Conservation (phyloP, 2,113 vertebrate genomes). For the Neomonachus schauinslandi region DNA sequence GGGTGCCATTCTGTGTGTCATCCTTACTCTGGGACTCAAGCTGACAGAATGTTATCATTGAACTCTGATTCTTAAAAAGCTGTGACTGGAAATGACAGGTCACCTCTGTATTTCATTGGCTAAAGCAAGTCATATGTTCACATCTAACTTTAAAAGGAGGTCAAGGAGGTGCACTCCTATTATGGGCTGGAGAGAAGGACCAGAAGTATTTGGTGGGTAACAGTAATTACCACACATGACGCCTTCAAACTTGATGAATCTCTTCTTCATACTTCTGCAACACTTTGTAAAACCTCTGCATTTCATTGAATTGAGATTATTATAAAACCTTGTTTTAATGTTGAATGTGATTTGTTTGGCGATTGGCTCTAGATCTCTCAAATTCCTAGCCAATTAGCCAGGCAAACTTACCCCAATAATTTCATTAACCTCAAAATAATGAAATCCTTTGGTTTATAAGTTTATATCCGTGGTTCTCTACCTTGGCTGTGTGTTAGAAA, state of each 20-base stretch:
- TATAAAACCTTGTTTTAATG: not conserved
- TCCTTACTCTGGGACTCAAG: not conserved
- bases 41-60: not conserved
- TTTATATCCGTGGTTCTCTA: not conserved
- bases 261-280: not conserved
- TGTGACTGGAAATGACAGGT: not conserved
- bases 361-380: not conserved
- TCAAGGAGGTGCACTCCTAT: not conserved
- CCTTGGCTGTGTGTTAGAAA: not conserved
- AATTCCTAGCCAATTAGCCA: not conserved
- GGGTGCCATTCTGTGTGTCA: not conserved
- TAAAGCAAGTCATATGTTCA: conserved; percentile 19
- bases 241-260: not conserved
- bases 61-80: conserved; percentile 26
- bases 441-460: conserved; percentile 5
- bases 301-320: conserved; percentile 11
- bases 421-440: conserved; percentile 1
- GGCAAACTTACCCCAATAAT: not conserved
- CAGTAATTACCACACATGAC: not conserved
- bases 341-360: conserved; percentile 1
- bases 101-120: not conserved
- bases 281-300: not conserved
- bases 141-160: not conserved
- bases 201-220: not conserved
- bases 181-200: not conserved